Conservation (phyloP, 2,888 invertebrate genomes). For the Liopterus haemorrhoidalis region DNA sequence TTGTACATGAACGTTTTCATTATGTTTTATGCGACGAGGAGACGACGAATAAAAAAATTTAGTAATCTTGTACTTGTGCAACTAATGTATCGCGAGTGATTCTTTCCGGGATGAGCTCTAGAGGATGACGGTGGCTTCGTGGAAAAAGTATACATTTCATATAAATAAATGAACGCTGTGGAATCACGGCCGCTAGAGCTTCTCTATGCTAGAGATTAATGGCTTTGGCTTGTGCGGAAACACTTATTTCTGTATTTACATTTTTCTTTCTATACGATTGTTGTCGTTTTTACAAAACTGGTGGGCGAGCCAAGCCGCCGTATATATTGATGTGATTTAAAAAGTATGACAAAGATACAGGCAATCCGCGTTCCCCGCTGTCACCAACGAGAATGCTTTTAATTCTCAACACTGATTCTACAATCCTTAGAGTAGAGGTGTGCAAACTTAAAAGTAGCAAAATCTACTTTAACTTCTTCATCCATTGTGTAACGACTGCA, state of each 20-base stretch:
- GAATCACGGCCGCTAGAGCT: conserved; percentile 6
- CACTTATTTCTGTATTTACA: conserved; percentile 22
- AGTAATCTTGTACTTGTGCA: background rate
- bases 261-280: conserved; percentile 12
- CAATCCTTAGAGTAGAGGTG: too few species aligned
- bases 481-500: too few species aligned
- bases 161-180: conserved; percentile 17
- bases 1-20: conserved; percentile 23
- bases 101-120: conserved; percentile 7
- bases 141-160: conserved; percentile 10
- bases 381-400: too few species aligned
- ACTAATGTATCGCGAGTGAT: conserved; percentile 18
- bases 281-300: background rate
- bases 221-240: conserved; percentile 12
- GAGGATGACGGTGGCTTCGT: background rate
- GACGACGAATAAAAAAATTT: conserved; percentile 1
- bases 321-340: conserved; percentile 19
- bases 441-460: too few species aligned
- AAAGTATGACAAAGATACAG: too few species aligned
- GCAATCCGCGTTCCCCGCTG: too few species aligned
- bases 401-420: too few species aligned
- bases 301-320: conserved; percentile 5
- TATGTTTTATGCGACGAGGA: conserved; percentile 18
- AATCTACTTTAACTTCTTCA: too few species aligned
- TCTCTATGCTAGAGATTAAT: conserved; percentile 19